Conservation (phyloP, 1,140 invertebrate species). For the Pogonomyrmex barbatus region DNA sequence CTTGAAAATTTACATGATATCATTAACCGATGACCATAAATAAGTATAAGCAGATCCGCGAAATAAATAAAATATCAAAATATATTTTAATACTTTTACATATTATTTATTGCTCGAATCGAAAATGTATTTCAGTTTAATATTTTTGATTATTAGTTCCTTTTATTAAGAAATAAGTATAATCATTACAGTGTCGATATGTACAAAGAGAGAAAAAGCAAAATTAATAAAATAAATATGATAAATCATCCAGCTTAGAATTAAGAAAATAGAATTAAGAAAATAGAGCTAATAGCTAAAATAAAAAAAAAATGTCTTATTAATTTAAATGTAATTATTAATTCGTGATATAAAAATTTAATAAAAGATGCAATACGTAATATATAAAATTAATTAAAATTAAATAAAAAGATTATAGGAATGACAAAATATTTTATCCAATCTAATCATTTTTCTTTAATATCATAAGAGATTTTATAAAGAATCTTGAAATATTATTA, state of each 20-base stretch:
- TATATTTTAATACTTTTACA: not conserved
- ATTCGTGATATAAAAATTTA: too few relatives aligned
- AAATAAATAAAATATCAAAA: not conserved
- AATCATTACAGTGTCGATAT: not conserved
- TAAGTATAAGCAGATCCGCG: constrained; percentile 40
- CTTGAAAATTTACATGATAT: constrained; percentile 29
- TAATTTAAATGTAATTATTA: not conserved
- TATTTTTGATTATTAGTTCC: not conserved
- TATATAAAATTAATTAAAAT: not conserved
- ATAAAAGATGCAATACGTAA: too few relatives aligned
- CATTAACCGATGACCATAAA: constrained; percentile 15
- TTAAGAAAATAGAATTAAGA: not conserved
- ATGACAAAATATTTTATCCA: not conserved
- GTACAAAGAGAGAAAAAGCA: not conserved
- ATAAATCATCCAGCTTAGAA: not conserved
- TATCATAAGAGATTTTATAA: not conserved
- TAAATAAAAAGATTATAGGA: not conserved
- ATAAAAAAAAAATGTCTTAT: not conserved
- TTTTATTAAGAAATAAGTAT: not conserved
- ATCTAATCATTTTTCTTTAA: not conserved
- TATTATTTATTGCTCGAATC: not conserved
- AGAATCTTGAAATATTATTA: not conserved
- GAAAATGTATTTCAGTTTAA: not conserved
- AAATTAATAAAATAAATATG: not conserved
- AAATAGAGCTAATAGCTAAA: not conserved